A percentile compares a stretch with the other conserved stretches of the same genome.
phyloP scores from a whole-genome alignment of 2,113 vertebrate species.

The Okapia johnstoni region DNA sequence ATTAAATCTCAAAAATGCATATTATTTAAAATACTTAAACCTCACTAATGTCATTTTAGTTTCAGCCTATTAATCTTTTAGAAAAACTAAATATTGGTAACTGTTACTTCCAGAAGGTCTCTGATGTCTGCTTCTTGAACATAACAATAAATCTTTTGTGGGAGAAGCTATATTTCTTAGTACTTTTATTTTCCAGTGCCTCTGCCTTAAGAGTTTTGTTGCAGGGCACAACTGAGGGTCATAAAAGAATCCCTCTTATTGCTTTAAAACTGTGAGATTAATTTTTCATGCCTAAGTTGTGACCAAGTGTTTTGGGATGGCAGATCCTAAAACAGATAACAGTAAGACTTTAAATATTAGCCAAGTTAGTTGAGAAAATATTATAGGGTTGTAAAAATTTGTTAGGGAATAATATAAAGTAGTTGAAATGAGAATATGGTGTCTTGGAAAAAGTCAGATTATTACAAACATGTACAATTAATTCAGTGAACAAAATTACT shows the following conservation, averaged over 20 bases:
- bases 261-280: not conserved
- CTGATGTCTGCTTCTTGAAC: not conserved
- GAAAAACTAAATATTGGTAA: not conserved
- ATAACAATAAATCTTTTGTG: not conserved
- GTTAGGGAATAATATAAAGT: not conserved
- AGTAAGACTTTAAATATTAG: not conserved
- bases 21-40: slow-evolving; percentile 17
- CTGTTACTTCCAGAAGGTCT: not conserved
- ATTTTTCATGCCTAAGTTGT: slow-evolving; percentile 4
- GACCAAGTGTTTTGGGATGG: not conserved
- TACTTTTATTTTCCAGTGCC: not conserved
- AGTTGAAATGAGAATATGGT: not conserved
- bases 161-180: not conserved
- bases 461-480: slow-evolving; percentile 1
- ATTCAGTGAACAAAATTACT: not conserved
- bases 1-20: not conserved
- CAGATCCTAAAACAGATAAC: not conserved
- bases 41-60: not conserved
- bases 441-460: not conserved
- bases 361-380: not conserved
- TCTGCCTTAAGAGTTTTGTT: not conserved
- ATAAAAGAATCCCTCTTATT: not conserved
- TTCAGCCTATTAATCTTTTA: not conserved
- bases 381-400: slow-evolving; percentile 7
- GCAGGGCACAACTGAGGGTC: not conserved